Evolutionary conservation across 2,888 invertebrate genomes (phyloP).

Genomic region (Synanthedon vespiformis): DNA sequence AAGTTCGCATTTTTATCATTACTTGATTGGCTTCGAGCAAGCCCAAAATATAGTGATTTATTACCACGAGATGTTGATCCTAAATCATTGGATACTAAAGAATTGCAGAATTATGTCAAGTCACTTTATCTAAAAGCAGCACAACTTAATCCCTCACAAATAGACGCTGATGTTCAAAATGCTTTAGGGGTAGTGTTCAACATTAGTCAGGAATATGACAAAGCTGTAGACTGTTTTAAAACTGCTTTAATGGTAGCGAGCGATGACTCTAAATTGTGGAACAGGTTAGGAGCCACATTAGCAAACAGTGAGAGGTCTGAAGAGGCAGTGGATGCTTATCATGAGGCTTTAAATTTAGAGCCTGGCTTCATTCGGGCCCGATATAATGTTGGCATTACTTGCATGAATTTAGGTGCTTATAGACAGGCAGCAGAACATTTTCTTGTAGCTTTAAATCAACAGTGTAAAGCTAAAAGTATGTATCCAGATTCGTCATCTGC

Average conservation of each 20-base stretch:
- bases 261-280: conserved; percentile 93
- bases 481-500: conserved; percentile 32
- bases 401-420: conserved; percentile 94
- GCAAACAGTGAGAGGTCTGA: conserved; percentile 96
- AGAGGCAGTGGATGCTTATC: conserved; percentile 96
- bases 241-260: conserved; percentile 87
- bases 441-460: conserved; percentile 91
- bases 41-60: conserved; percentile 85
- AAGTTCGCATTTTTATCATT: conserved; percentile 89
- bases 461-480: conserved; percentile 72
- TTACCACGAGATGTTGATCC: conserved; percentile 66
- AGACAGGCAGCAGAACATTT: conserved; percentile 97
- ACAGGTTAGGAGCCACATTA: conserved; percentile 95
- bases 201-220: conserved; percentile 92
- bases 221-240: conserved; percentile 96
- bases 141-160: conserved; percentile 76
- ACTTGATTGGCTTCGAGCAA: conserved; percentile 80
- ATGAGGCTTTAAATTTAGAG: conserved; percentile 87
- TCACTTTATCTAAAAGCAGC: conserved; percentile 84
- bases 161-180: conserved; percentile 93
- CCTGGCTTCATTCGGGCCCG: conserved; percentile 97
- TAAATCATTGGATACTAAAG: conserved; percentile 49
- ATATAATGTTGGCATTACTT: conserved; percentile 98
- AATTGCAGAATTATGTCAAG: conserved; percentile 74
- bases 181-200: conserved; percentile 96